Evolutionary conservation across 2,797 vertebrate genomes (phyloP).

Genomic region (Synaphobranchus kaupii): DNA sequence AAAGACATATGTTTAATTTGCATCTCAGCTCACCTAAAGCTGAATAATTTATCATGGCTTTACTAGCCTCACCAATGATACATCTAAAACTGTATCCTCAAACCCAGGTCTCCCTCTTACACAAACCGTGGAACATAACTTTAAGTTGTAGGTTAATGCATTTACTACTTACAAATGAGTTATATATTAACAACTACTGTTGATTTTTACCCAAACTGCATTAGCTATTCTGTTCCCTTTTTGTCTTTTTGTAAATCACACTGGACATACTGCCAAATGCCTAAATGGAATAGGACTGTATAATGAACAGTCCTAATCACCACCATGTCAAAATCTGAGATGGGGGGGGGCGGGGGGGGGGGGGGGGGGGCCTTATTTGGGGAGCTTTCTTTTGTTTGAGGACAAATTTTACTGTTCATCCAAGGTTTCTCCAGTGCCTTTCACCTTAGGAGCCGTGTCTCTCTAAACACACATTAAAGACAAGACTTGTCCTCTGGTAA

Average conservation of each 20-base stretch:
- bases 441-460: not conserved
- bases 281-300: not conserved
- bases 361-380: not conserved
- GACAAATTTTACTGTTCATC: not conserved
- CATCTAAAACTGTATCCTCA: not conserved
- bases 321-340: not conserved
- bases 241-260: not conserved
- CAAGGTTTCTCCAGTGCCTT: not conserved
- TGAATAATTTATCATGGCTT: too few species aligned
- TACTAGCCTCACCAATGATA: too few species aligned
- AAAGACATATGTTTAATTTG: not conserved
- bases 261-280: not conserved
- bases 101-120: not conserved
- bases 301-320: not conserved
- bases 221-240: not conserved
- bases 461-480: slow-evolving; percentile 32
- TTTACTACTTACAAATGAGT: not conserved
- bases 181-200: not conserved
- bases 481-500: slow-evolving; percentile 24
- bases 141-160: not conserved
- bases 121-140: not conserved
- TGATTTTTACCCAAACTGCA: not conserved
- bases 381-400: not conserved
- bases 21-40: not conserved
- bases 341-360: not conserved